Conservation (phyloP, 2,113 vertebrate genomes). For the Isurus oxyrinchus region DNA sequence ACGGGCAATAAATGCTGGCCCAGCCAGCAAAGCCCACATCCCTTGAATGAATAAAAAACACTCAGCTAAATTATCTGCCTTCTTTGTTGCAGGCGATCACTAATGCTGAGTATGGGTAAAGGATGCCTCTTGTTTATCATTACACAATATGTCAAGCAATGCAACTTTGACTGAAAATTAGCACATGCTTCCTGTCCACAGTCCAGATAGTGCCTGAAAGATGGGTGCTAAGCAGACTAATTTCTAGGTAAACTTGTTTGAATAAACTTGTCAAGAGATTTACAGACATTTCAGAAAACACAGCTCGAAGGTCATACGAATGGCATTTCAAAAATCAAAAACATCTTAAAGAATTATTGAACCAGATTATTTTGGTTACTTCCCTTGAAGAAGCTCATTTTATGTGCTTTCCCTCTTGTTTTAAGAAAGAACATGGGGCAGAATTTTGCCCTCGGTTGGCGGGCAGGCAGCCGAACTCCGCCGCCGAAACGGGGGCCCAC, state of each 20-base stretch:
- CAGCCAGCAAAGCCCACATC: too few relatives aligned
- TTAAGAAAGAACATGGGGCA: background rate
- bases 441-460: too few relatives aligned
- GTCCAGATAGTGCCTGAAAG: background rate
- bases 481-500: too few relatives aligned
- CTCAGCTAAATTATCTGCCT: background rate
- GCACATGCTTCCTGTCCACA: background rate
- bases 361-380: background rate
- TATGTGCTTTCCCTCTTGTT: background rate
- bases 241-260: background rate
- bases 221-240: background rate
- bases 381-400: background rate
- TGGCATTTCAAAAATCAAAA: background rate
- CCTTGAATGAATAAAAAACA: background rate
- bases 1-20: too few relatives aligned
- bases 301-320: background rate
- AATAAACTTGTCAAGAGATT: background rate
- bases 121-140: background rate
- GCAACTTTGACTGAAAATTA: background rate
- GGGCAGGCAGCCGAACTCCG: too few relatives aligned
- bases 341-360: background rate
- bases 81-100: background rate
- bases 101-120: background rate
- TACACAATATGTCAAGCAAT: background rate
- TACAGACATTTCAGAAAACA: background rate